Evolutionary conservation across 2,113 vertebrate genomes (phyloP).

Genomic region (Halichoeres trimaculatus): DNA sequence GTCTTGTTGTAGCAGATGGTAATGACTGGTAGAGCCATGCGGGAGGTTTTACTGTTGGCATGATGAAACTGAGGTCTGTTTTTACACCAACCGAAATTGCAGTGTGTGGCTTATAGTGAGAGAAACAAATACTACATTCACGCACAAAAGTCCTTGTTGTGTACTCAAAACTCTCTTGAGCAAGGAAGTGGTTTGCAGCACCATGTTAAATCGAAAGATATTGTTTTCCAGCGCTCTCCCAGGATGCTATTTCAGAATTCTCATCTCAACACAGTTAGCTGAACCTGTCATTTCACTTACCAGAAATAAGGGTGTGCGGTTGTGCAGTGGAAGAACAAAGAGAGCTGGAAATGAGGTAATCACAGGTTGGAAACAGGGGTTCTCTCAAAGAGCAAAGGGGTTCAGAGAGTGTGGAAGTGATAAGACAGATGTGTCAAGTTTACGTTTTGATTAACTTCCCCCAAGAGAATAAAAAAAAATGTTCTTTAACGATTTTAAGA

Average conservation of each 20-base stretch:
- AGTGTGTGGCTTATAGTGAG: constrained; percentile 44
- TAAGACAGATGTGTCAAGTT: neutral
- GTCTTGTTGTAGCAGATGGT: constrained; percentile 16
- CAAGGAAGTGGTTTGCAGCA: constrained; percentile 70
- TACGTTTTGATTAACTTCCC: constrained; percentile 2
- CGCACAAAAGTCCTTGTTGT: constrained; percentile 43
- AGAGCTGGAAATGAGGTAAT: constrained; percentile 51
- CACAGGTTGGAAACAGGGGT: constrained; percentile 38
- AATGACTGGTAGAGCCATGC: constrained; percentile 17
- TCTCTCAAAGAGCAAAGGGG: constrained; percentile 10
- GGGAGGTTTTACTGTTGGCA: constrained; percentile 37
- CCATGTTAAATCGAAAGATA: constrained; percentile 66
- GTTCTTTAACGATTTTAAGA: neutral
- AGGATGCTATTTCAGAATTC: constrained; percentile 71
- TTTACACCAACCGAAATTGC: constrained; percentile 69
- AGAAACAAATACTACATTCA: constrained; percentile 49
- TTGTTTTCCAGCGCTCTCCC: constrained; percentile 70
- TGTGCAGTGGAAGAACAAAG: constrained; percentile 57
- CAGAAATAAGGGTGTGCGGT: constrained; percentile 68
- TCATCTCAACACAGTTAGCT: constrained; percentile 73
- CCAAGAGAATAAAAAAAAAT: neutral
- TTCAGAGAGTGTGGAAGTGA: constrained; percentile 15
- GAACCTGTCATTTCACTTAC: constrained; percentile 75
- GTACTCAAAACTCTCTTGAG: constrained; percentile 53
- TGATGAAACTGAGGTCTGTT: constrained; percentile 49